Base-by-base conservation (phyloP, 2,888 invertebrate genomes). In the Hirtodrosophila cameraria region DNA sequence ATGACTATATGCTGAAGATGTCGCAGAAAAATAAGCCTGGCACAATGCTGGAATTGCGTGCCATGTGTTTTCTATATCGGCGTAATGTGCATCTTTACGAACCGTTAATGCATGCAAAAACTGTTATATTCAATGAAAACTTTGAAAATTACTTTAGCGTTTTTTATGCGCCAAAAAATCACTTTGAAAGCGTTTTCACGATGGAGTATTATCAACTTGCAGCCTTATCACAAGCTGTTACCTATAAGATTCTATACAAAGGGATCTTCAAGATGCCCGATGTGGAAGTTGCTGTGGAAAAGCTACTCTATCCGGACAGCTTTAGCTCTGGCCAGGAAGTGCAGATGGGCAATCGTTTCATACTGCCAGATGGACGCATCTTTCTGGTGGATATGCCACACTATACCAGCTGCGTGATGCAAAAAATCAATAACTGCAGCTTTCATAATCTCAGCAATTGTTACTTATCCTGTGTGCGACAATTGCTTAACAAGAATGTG, bases 211-310 rank as follows among this genome's bases (percentile, higher is more conserved):
- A 97, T 64, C 92, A 93, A 71, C 91, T 92, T 73, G 94, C 96
- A 50, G 96, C 96, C 33, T 94, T 94, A 89, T 96, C 96, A 87
- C 97, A 97, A 92, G 97, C 97, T 33, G 91, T 97, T 65, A 93
- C 96, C 27, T 98, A 97, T 90, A 95, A 95, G 90, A 91, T 95
- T 55, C 92, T 97, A 12, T 97, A 97, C 89, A 94, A 95, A 89
- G 92, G 93, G 50, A 95, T 97, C 2, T 97, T 96, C 88, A 92
- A 94, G 79, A 92, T 97, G 81, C 93, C 94, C 70, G 94, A 95
- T 79, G 92, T 96, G 30, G 92, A 94, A 13, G 93, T 93, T 82
- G 95, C 95, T 11, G 94, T 95, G 25, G 93, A 94, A 58, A 94
- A 93, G 90, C 95, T 96, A 95, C 91, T 95, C 11, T 93, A 94